Percentiles rank a stretch among this genome's conserved stretches.
These are phyloP conservation scores for Leucoraja erinaceus DNA, from an alignment of 2,113 vertebrate genomes.

Conservation along the genomic window DNA sequence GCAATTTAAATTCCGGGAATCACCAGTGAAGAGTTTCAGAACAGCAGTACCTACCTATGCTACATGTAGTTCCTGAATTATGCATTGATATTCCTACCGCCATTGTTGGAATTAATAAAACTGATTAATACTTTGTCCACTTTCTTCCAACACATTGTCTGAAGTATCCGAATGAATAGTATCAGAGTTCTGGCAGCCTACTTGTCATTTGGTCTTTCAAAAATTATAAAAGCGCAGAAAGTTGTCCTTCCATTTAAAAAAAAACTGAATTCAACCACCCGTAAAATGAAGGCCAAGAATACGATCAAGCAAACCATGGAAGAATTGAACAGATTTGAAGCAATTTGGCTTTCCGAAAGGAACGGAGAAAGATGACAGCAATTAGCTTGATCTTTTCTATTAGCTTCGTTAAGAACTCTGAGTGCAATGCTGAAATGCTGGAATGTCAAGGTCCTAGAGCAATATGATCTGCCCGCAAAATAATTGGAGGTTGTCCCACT, in stretches of 20 bases:
- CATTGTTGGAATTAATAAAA: constrained; percentile 24
- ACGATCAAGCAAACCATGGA: neutral
- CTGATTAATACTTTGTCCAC: constrained; percentile 13
- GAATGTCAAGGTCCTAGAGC: constrained; percentile 6
- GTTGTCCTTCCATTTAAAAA: neutral
- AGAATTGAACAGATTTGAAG: neutral
- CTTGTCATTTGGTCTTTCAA: constrained; percentile 16
- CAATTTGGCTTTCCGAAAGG: neutral
- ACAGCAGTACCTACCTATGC: neutral
- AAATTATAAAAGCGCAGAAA: neutral
- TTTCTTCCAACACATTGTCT: neutral
- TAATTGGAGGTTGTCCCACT: constrained; percentile 5
- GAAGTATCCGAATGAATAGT: neutral
- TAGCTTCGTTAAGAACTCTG: neutral
- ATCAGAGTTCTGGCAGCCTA: neutral
- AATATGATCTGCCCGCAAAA: neutral
- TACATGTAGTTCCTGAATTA: neutral
- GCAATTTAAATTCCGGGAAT: neutral
- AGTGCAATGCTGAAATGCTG: neutral
- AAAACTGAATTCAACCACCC: neutral
- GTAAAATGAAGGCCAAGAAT: neutral
- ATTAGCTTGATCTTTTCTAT: neutral
- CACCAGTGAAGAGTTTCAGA: neutral
- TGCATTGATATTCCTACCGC: neutral
- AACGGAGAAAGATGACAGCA: neutral